Percentiles rank a stretch among this genome's conserved stretches.
These are phyloP conservation scores for Caenorhabditis auriculariae DNA, from an alignment of 2,888 invertebrate genomes.

Conservation along the genomic window DNA sequence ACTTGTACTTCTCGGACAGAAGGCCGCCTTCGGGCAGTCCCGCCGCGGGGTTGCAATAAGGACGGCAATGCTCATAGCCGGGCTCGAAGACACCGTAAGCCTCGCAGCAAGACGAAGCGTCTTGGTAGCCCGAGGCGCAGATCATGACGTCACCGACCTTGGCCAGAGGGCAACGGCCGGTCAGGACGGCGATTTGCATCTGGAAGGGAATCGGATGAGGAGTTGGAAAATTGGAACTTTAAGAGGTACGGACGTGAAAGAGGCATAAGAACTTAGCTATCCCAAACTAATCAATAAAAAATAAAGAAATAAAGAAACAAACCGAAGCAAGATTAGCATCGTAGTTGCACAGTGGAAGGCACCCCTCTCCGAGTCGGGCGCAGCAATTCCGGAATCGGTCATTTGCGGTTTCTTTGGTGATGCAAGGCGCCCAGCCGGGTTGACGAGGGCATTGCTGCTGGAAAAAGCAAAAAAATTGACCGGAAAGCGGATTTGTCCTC, in stretches of 20 bases:
- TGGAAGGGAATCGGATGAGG: constrained; percentile 10
- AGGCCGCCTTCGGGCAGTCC: constrained; percentile 60
- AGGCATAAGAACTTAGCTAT: neutral
- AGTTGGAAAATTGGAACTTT: neutral
- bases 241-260: neutral
- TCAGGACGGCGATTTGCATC: constrained; percentile 62
- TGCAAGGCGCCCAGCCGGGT: constrained; percentile 61
- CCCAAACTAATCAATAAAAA: neutral
- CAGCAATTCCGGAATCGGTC: constrained; percentile 61
- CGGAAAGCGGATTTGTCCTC: no score
- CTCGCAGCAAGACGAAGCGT: constrained; percentile 59
- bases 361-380: constrained; percentile 57
- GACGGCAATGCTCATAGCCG: constrained; percentile 62
- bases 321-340: constrained; percentile 59
- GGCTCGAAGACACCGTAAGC: constrained; percentile 61
- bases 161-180: constrained; percentile 59
- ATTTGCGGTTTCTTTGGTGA: constrained; percentile 56
- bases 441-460: constrained; percentile 53
- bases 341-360: constrained; percentile 58
- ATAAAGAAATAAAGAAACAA: constrained; percentile 9
- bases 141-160: constrained; percentile 62
- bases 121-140: constrained; percentile 62
- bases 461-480: no score
- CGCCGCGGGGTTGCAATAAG: constrained; percentile 61
- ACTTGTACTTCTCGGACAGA: constrained; percentile 61